phyloP scores from a whole-genome alignment of 2,113 vertebrate genomes.

The Neolamprologus variostigma region DNA sequence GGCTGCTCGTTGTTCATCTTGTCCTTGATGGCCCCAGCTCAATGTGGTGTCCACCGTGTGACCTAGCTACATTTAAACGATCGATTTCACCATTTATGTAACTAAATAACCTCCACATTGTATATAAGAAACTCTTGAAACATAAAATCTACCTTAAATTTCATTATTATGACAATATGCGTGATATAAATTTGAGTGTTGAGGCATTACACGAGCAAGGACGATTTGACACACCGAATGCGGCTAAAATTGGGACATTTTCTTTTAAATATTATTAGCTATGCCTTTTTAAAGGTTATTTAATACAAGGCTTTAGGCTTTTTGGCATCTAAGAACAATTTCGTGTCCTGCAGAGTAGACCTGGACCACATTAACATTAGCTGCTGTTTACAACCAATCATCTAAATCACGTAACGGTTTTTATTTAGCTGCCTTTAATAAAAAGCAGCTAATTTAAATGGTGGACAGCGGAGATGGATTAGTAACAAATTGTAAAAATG shows the following conservation, averaged over 20 bases:
- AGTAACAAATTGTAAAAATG: background rate
- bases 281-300: background rate
- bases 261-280: background rate
- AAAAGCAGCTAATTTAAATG: background rate
- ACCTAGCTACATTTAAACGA: background rate
- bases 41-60: background rate
- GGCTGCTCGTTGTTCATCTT: conserved; percentile 59
- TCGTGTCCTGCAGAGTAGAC: background rate
- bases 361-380: background rate
- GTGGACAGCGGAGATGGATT: fast-evolving
- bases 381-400: background rate
- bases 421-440: background rate
- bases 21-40: conserved; percentile 57
- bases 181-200: background rate
- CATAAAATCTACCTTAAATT: background rate
- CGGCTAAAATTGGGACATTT: background rate
- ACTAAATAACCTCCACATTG: background rate
- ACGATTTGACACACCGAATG: background rate
- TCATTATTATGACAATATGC: background rate
- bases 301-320: background rate
- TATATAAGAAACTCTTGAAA: fast-evolving
- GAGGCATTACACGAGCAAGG: background rate
- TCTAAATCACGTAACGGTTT: background rate
- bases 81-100: background rate
- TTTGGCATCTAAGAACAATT: background rate